These are phyloP conservation scores for Haemorhous mexicanus DNA, from an alignment of 2,113 vertebrate genomes.

Conservation along the genomic window DNA sequence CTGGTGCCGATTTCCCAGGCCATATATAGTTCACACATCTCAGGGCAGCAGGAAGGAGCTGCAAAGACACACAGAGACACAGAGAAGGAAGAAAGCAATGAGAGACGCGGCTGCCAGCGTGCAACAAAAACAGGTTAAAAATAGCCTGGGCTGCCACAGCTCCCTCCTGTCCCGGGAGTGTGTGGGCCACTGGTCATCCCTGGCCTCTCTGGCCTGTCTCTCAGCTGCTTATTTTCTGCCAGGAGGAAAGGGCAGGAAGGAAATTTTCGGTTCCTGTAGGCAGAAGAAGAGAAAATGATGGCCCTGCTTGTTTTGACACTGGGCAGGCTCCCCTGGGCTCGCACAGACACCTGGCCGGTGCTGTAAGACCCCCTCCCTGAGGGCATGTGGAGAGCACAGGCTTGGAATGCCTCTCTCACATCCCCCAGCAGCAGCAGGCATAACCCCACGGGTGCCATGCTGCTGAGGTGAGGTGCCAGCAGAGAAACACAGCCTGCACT, in stretches of 20 bases:
- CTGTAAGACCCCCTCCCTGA: constrained; percentile 1
- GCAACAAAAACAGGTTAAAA: constrained; percentile 64
- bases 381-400: background rate
- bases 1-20: constrained; percentile 75
- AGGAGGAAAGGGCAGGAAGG: constrained; percentile 71
- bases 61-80: constrained; percentile 43
- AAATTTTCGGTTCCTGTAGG: constrained; percentile 76
- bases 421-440: background rate
- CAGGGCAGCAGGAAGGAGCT: constrained; percentile 53
- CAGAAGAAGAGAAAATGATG: constrained; percentile 73
- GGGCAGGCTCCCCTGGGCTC: background rate
- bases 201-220: constrained; percentile 46
- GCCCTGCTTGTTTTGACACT: constrained; percentile 61
- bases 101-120: background rate
- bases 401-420: background rate
- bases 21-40: constrained; percentile 73
- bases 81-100: constrained; percentile 29
- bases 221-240: constrained; percentile 70
- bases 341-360: background rate
- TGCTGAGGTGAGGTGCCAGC: background rate
- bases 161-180: background rate
- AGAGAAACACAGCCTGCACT: background rate
- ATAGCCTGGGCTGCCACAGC: constrained; percentile 53
- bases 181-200: background rate
- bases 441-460: background rate